phyloP scores from a whole-genome alignment of 2,113 vertebrate genomes.

The Oreochromis spilurus region DNA sequence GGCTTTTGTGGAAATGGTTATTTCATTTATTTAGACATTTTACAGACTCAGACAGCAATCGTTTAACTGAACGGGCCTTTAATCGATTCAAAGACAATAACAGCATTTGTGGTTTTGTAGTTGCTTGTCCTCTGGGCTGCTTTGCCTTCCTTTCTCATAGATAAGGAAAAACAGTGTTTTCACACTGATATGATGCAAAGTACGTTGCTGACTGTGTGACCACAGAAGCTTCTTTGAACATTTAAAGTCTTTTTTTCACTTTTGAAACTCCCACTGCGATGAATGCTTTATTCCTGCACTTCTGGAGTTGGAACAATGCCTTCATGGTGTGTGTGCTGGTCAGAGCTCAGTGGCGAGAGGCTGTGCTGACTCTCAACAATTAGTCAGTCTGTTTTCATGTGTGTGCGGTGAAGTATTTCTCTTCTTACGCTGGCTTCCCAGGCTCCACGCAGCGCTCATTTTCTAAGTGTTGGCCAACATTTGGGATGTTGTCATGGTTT shows the following conservation, averaged over 20 bases:
- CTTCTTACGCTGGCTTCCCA: conserved; percentile 20
- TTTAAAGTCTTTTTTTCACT: neutral
- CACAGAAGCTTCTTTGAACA: neutral
- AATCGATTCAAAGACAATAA: neutral
- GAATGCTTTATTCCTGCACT: neutral
- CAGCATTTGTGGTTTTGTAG: neutral
- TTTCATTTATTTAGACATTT: neutral
- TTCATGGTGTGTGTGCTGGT: conserved; percentile 11
- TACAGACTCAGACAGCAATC: neutral
- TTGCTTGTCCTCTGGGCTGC: neutral
- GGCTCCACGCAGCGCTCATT: conserved; percentile 47
- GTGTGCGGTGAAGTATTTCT: conserved; percentile 5
- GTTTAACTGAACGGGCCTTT: neutral
- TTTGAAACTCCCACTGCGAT: neutral
- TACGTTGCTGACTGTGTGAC: neutral
- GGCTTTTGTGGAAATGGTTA: neutral
- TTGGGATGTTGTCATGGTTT: conserved; percentile 70
- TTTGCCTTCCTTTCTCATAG: neutral
- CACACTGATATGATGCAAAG: neutral
- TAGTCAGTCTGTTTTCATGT: conserved; percentile 47
- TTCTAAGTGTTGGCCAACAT: conserved; percentile 54
- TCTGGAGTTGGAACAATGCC: conserved; percentile 23
- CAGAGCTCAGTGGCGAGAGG: conserved; percentile 8
- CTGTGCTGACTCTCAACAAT: conserved; percentile 61
- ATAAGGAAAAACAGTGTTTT: neutral